phyloP scores from a whole-genome alignment of 1,140 invertebrate genomes.

The Aphis gossypii region DNA sequence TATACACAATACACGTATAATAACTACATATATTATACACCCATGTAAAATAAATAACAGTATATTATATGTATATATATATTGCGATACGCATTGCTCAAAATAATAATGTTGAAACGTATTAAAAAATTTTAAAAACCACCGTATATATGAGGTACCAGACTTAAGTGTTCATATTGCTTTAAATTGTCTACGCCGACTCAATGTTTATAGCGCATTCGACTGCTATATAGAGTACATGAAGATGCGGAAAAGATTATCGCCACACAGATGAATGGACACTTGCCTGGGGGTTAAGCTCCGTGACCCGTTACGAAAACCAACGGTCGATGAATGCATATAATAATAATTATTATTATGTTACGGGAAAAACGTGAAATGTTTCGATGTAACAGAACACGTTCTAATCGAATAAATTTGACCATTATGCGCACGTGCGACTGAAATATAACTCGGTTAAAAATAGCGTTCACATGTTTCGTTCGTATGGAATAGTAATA shows the following conservation, averaged over 20 bases:
- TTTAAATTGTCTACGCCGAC: neutral
- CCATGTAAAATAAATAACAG: too few species aligned
- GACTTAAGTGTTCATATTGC: too few species aligned
- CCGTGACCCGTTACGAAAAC: slow-evolving; percentile 24
- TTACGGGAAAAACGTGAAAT: neutral
- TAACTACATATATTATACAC: neutral
- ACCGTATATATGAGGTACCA: neutral
- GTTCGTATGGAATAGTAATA: neutral
- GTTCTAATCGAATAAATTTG: neutral
- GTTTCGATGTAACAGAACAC: neutral
- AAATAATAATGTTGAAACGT: neutral
- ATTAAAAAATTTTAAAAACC: neutral
- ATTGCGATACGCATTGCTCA: neutral
- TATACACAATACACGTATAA: neutral
- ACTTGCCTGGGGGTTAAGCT: slow-evolving; percentile 8
- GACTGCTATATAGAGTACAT: neutral
- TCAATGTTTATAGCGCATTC: neutral
- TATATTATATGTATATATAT: neutral
- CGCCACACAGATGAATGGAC: slow-evolving; percentile 7
- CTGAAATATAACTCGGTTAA: neutral
- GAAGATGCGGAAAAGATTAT: neutral
- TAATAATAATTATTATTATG: slow-evolving; percentile 17
- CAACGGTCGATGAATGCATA: neutral
- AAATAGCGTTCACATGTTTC: neutral
- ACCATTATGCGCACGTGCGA: neutral